Conservation (phyloP, 2,797 vertebrate genomes). For the Halcyon smyrnensis region DNA sequence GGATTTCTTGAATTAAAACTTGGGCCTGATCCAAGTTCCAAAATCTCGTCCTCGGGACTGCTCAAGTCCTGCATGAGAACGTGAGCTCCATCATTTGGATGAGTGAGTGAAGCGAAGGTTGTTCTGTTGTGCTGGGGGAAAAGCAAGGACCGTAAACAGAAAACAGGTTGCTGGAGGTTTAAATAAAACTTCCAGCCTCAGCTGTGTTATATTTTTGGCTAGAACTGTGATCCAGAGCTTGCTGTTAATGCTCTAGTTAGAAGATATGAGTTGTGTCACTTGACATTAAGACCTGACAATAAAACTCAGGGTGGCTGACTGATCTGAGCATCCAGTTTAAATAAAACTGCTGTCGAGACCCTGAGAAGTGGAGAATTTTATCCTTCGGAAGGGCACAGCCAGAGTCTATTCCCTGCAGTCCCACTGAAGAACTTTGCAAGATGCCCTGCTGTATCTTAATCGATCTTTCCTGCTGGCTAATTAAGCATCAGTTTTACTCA, state of each 20-base stretch:
- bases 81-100: background rate
- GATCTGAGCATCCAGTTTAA: constrained; percentile 7
- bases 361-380: constrained; percentile 49
- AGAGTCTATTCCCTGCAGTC: constrained; percentile 66
- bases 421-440: constrained; percentile 70
- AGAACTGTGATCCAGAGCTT: background rate
- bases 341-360: constrained; percentile 17
- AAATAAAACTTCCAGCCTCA: background rate
- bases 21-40: background rate
- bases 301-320: background rate
- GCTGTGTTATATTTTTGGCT: background rate
- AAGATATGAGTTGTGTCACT: constrained; percentile 5
- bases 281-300: background rate
- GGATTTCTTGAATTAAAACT: background rate
- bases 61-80: background rate
- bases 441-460: constrained; percentile 77
- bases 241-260: background rate
- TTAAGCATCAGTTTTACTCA: constrained; percentile 79
- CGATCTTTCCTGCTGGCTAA: constrained; percentile 79
- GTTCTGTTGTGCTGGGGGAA: background rate
- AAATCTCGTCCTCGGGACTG: background rate
- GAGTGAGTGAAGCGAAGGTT: background rate
- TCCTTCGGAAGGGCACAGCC: constrained; percentile 74
- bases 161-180: background rate
- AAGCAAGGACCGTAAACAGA: background rate